phyloP scores from a whole-genome alignment of 2,113 vertebrate genomes.

The Salvelinus fontinalis region DNA sequence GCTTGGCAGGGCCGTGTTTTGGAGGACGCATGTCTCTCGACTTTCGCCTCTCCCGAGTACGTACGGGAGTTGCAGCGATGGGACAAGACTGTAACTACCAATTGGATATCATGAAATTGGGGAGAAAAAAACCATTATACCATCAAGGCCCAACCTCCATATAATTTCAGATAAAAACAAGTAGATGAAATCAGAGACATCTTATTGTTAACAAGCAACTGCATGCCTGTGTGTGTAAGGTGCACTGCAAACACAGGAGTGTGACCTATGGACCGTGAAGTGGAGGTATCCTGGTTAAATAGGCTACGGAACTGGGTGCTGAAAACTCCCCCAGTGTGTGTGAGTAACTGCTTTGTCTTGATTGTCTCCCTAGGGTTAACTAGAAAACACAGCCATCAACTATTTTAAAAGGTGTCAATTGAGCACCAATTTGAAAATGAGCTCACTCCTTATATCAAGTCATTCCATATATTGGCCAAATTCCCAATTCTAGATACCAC shows the following conservation, averaged over 20 bases:
- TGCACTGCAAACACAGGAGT: slow-evolving; percentile 32
- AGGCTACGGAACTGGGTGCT: not conserved
- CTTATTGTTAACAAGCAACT: not conserved
- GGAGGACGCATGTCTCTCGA: no score
- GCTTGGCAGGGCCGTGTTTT: no score
- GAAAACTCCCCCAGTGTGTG: not conserved
- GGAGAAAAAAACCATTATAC: no score
- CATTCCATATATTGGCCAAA: not conserved
- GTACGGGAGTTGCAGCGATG: no score
- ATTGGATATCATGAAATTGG: no score
- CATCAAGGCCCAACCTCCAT: no score
- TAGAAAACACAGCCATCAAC: not conserved
- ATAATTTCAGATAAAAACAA: no score
- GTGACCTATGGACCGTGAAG: not conserved
- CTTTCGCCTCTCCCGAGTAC: no score
- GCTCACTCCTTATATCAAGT: not conserved
- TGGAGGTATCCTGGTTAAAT: not conserved
- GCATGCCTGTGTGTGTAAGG: not conserved
- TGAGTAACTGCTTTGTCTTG: not conserved
- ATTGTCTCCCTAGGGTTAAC: not conserved
- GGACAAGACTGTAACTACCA: no score
- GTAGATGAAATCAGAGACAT: no score
- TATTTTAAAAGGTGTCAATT: no score
- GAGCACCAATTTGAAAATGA: not conserved
- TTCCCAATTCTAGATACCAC: not conserved